Evolutionary conservation across 2,113 vertebrate genomes (phyloP), one percentile per base, ranked within the genome.

Genomic region (Burhinus oedicnemus): DNA sequence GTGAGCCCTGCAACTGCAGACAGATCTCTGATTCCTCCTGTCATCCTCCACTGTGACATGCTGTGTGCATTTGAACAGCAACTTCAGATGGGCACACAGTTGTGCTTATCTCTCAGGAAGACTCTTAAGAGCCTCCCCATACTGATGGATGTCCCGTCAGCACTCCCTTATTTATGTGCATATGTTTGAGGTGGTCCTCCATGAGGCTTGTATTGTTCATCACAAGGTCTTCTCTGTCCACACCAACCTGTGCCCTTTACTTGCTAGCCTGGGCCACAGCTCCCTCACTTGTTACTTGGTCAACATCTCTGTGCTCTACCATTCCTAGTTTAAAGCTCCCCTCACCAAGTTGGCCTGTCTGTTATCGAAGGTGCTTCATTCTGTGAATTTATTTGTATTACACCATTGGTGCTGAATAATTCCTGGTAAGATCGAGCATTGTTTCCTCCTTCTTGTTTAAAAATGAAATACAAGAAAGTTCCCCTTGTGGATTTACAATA

Each of bases 81-180:
- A 1, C 14, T 65, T 90, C 26, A 55, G 34, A 25, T 45, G 54
- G 8, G 40, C 7, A 10, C 5, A 2, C 0, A 2, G 8, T 27
- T 72, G 25, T 60, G 22, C 11, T 64, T 55, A 7, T 70, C 85
- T 74, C 12, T 40, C 1, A n/a, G 32, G 44, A 54, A 51, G 20
- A 54, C 44, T 34, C 23, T 40, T 34, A 30, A 51, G 54, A 42
- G 22, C n/a, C 9, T 76, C 21, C 5, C 16, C 6, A 5, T 65
- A 19, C 15, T 29, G 26, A 22, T 45, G 14, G n/a, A 30, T 58
- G 14, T 55, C 45, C 21, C 51, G 5, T 61, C 26, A 81, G 8
- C 7, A 11, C 22, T 81, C 29, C 0, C 0, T 47, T 52, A 16
- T 78, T 70, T 70, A 40, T 26, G 10, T 61, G 15, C 12, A 5